Conservation (phyloP, 2,113 vertebrate species). For the Anser brachyrhynchus region DNA sequence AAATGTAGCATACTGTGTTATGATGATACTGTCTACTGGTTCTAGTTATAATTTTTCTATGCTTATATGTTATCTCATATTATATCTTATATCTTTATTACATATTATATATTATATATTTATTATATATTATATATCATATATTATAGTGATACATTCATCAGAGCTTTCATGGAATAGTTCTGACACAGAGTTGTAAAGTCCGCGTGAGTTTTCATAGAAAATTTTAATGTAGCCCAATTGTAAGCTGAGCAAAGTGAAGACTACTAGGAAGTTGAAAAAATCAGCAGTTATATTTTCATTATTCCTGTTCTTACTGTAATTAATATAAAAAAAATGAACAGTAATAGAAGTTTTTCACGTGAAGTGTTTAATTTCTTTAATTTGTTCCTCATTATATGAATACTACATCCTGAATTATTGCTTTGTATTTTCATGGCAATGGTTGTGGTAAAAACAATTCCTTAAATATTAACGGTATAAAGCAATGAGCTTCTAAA, state of each 20-base stretch:
- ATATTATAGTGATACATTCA: neutral
- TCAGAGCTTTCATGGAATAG: neutral
- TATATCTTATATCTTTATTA: no score
- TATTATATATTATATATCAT: no score
- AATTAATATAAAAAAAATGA: neutral
- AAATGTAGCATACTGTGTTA: neutral
- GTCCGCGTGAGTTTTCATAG: neutral
- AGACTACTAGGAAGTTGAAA: neutral
- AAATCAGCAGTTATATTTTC: neutral
- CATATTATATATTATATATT: no score
- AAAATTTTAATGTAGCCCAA: neutral
- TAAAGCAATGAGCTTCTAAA: neutral
- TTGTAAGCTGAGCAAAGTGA: neutral
- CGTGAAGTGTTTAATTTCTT: neutral
- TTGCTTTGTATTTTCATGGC: neutral
- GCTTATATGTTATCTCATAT: neutral
- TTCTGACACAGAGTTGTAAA: neutral
- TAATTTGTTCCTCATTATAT: neutral
- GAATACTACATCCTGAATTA: neutral
- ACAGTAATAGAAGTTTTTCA: neutral
- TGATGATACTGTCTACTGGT: neutral
- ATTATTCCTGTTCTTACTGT: neutral
- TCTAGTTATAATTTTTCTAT: neutral
- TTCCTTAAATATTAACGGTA: neutral
- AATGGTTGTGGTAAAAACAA: neutral